phyloP scores from a whole-genome alignment of 2,113 vertebrate genomes.

The Dipodomys spectabilis region DNA sequence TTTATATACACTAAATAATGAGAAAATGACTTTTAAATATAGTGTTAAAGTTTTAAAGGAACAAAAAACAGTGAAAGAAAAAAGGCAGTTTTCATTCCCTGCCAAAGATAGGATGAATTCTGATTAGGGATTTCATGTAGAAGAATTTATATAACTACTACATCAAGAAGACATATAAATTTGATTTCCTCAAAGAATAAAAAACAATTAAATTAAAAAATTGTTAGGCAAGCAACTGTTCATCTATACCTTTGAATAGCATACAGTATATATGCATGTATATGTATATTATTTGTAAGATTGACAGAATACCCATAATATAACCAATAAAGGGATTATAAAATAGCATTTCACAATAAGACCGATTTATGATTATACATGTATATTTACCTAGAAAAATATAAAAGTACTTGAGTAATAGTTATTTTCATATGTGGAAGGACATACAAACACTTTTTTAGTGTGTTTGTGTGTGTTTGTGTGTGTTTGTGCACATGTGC shows the following conservation, averaged over 20 bases:
- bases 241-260: not conserved
- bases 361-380: not conserved
- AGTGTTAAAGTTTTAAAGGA: not conserved
- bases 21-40: constrained; percentile 27
- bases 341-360: constrained; percentile 38
- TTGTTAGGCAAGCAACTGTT: constrained; percentile 6
- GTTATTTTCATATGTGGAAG: constrained; percentile 32
- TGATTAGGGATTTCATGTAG: not conserved
- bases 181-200: not conserved
- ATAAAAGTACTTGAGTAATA: not conserved
- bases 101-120: constrained; percentile 5
- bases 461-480: too few species aligned
- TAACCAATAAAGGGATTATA: not conserved
- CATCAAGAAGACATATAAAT: constrained; percentile 45
- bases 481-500: too few species aligned
- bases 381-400: not conserved
- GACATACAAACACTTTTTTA: not conserved
- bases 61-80: not conserved
- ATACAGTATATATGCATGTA: not conserved
- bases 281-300: not conserved
- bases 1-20: constrained; percentile 20
- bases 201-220: constrained; percentile 21
- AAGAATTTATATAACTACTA: constrained; percentile 41
- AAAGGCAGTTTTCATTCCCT: not conserved
- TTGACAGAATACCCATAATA: not conserved